Conservation (phyloP, 2,888 invertebrate genomes). For the Ectobius pallidus region DNA sequence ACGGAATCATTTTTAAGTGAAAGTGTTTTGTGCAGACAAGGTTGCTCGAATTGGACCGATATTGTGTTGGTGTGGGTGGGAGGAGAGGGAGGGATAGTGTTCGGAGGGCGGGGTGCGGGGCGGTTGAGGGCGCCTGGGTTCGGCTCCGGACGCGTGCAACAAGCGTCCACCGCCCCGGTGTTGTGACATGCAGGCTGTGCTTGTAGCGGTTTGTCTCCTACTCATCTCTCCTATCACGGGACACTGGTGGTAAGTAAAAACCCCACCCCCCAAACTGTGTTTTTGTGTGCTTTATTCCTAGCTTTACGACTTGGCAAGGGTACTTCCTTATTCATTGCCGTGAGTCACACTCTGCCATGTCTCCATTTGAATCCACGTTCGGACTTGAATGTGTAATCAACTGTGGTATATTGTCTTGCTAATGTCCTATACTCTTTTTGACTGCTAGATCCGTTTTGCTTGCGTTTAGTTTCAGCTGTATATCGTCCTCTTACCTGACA, state of each 20-base stretch:
- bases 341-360: not conserved
- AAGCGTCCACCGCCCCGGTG: constrained; percentile 48
- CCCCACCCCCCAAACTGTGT: not conserved
- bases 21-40: constrained; percentile 5
- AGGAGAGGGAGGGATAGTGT: constrained; percentile 32
- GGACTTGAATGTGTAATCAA: constrained; percentile 6
- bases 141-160: constrained; percentile 48
- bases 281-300: not conserved
- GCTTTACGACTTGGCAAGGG: not conserved
- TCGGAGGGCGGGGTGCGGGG: constrained; percentile 50
- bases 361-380: constrained; percentile 3
- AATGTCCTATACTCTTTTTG: too few species aligned
- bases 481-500: too few species aligned
- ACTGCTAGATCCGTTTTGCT: too few species aligned
- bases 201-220: constrained; percentile 83
- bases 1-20: constrained; percentile 4
- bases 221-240: constrained; percentile 88
- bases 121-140: constrained; percentile 51
- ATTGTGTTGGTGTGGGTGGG: constrained; percentile 1
- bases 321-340: not conserved
- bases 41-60: too few species aligned
- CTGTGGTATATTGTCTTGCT: not conserved
- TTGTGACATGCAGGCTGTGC: constrained; percentile 72
- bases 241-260: constrained; percentile 81
- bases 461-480: too few species aligned